These are phyloP conservation scores for Synanthedon tipuliformis DNA, from an alignment of 2,888 invertebrate genomes.

Conservation along the genomic window DNA sequence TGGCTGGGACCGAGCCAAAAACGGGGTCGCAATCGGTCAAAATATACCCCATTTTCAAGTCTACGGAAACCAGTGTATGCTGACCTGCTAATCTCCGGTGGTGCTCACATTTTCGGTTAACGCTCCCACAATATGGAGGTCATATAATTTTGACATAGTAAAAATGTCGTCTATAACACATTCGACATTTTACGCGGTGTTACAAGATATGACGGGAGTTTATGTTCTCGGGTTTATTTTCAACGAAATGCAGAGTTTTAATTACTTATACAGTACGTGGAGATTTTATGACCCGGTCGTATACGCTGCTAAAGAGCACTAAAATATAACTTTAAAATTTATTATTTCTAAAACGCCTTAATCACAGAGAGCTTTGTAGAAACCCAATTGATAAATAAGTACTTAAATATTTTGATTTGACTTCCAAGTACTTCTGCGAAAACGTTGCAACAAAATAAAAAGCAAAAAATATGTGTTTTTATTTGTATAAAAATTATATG, in stretches of 20 bases:
- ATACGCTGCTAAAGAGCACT: background rate
- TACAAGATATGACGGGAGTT: background rate
- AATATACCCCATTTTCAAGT: slow-evolving; percentile 1
- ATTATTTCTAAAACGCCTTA: too few species aligned
- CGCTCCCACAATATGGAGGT: background rate
- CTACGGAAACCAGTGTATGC: background rate
- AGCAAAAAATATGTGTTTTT: too few species aligned
- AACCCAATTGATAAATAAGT: too few species aligned
- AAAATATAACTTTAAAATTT: too few species aligned
- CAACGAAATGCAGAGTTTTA: background rate
- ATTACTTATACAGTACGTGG: background rate
- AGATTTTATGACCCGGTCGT: background rate
- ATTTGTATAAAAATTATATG: too few species aligned
- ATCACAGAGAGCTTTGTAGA: too few species aligned
- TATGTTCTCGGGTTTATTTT: background rate
- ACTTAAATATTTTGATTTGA: too few species aligned
- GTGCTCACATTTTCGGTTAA: background rate
- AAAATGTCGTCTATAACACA: background rate
- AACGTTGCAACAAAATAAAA: too few species aligned
- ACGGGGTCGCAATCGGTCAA: slow-evolving; percentile 24
- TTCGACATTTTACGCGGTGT: background rate
- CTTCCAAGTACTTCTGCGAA: too few species aligned
- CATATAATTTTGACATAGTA: background rate
- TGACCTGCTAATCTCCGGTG: background rate
- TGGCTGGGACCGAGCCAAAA: slow-evolving; percentile 8